Conservation (phyloP, 2,113 vertebrate genomes). For the Nothocercus nigrocapillus region DNA sequence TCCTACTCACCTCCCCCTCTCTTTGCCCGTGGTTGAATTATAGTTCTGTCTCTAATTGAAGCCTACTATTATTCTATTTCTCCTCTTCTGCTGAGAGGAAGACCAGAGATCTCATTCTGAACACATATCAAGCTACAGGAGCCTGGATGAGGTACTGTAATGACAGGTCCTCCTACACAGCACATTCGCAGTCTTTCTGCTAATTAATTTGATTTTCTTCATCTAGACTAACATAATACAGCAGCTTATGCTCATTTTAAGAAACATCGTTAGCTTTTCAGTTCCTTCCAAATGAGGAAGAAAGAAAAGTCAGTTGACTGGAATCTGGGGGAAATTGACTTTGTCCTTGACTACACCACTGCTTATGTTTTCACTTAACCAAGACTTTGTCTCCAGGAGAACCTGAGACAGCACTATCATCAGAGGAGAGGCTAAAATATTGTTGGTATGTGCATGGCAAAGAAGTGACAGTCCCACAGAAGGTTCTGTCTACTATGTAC, state of each 20-base stretch:
- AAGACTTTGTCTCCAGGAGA: conserved; percentile 56
- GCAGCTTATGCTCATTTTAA: conserved; percentile 35
- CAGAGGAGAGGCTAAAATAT: conserved; percentile 62
- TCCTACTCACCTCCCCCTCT: conserved; percentile 32
- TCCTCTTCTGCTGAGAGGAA: conserved; percentile 59
- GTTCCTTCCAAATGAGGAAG: conserved; percentile 51
- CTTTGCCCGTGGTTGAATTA: conserved; percentile 53
- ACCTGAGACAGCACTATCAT: conserved; percentile 51
- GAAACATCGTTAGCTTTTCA: not conserved
- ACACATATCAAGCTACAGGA: conserved; percentile 75
- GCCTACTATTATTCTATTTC: conserved; percentile 69
- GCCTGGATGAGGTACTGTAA: conserved; percentile 72
- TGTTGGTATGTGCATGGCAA: conserved; percentile 37
- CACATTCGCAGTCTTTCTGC: conserved; percentile 69
- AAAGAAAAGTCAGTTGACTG: conserved; percentile 45
- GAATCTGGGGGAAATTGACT: conserved; percentile 58
- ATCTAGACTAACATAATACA: conserved; percentile 75
- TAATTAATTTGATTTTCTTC: conserved; percentile 78
- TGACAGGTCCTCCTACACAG: conserved; percentile 76
- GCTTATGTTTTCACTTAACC: conserved; percentile 61
- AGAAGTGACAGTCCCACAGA: conserved; percentile 54
- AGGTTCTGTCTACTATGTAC: conserved; percentile 25
- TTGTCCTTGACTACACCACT: conserved; percentile 56
- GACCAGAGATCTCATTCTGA: conserved; percentile 68
- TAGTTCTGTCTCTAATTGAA: conserved; percentile 72